phyloP scores from a whole-genome alignment of 2,797 vertebrate species.

The Periophthalmus magnuspinnatus region DNA sequence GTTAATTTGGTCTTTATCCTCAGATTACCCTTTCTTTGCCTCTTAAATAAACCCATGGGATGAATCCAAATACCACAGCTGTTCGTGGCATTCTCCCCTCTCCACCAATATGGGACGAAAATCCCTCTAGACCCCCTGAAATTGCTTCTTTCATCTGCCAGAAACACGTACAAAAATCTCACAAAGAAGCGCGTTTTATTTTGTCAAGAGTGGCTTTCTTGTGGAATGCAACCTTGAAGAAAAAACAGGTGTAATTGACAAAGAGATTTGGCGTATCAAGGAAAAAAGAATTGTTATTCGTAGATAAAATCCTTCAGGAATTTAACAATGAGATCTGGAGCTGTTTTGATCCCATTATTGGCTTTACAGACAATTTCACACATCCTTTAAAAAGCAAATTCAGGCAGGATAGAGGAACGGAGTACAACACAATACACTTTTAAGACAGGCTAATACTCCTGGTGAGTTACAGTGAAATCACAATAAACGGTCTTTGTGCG shows the following conservation, averaged over 20 bases:
- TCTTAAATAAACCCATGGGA: constrained; percentile 55
- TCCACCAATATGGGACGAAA: constrained; percentile 47
- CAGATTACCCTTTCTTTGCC: constrained; percentile 36
- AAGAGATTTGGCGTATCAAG: constrained; percentile 46
- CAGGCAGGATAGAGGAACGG: neutral
- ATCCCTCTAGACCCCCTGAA: constrained; percentile 57
- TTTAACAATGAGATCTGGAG: constrained; percentile 24
- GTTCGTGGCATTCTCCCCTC: constrained; percentile 62
- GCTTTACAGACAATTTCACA: constrained; percentile 37
- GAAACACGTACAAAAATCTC: constrained; percentile 51
- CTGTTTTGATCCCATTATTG: constrained; percentile 39
- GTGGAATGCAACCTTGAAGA: constrained; percentile 31
- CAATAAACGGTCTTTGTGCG: neutral
- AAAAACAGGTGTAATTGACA: constrained; percentile 48
- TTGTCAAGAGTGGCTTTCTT: constrained; percentile 21
- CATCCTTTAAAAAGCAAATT: constrained; percentile 10
- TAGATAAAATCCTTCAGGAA: constrained; percentile 44
- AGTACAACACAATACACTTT: neutral
- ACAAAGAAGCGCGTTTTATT: constrained; percentile 49
- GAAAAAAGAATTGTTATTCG: constrained; percentile 38
- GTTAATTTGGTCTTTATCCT: constrained; percentile 51
- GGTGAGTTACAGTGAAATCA: neutral
- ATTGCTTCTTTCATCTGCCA: constrained; percentile 42
- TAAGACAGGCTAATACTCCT: neutral
- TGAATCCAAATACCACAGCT: constrained; percentile 62